phyloP scores from a whole-genome alignment of 1,140 invertebrate genomes.

The Micrasema minimum region DNA sequence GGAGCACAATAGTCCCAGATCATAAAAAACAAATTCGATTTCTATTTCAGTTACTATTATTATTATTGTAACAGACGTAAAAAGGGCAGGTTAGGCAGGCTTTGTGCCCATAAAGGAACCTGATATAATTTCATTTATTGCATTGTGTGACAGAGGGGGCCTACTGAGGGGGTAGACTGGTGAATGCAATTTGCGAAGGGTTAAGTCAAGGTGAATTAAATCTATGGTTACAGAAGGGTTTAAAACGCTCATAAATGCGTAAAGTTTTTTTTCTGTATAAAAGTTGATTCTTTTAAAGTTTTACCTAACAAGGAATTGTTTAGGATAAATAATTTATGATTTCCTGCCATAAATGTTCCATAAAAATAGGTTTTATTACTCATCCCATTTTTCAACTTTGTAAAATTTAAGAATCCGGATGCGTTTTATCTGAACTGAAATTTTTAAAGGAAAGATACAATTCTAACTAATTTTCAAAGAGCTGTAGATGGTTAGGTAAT shows the following conservation, averaged over 20 bases:
- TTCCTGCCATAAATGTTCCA: too few relatives aligned
- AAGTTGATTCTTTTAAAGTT: too few relatives aligned
- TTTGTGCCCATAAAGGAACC: slow-evolving; percentile 48
- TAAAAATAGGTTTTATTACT: too few relatives aligned
- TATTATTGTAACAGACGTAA: slow-evolving; percentile 49
- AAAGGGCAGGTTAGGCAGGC: slow-evolving; percentile 46
- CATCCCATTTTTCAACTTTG: too few relatives aligned
- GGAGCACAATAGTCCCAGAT: slow-evolving; percentile 45
- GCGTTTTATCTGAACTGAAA: too few relatives aligned
- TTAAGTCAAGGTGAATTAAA: slow-evolving; percentile 37
- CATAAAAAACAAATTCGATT: slow-evolving; percentile 54
- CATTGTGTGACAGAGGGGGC: slow-evolving; percentile 45
- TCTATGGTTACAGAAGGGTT: slow-evolving; percentile 5
- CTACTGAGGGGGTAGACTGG: slow-evolving; percentile 14
- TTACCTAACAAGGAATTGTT: too few relatives aligned
- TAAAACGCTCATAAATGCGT: slow-evolving; percentile 13
- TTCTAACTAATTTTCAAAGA: too few relatives aligned
- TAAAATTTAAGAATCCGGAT: too few relatives aligned
- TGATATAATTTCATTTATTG: slow-evolving; percentile 54
- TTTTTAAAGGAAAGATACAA: too few relatives aligned
- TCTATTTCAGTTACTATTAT: slow-evolving; percentile 49
- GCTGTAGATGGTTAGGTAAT: too few relatives aligned
- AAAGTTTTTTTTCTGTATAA: not conserved
- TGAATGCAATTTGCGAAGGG: slow-evolving; percentile 31
- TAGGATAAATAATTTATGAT: too few relatives aligned